Conservation (phyloP, 2,888 invertebrate genomes). For the Neoscelio sp. region DNA sequence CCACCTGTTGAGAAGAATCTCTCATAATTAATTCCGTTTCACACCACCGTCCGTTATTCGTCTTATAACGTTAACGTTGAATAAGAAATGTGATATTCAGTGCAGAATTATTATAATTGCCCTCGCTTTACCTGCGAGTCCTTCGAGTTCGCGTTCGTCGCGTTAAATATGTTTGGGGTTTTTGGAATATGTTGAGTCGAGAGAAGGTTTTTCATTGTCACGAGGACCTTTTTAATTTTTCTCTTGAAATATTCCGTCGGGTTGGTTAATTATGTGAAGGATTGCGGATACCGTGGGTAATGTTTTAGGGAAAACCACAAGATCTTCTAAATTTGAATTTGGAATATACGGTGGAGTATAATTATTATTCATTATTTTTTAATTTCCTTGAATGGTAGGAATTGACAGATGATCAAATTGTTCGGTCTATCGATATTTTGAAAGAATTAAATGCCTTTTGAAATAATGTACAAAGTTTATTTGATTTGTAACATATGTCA, state of each 20-base stretch:
- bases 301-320: conserved; percentile 31
- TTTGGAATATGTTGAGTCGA: conserved; percentile 11
- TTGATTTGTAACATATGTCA: no score
- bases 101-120: conserved; percentile 56
- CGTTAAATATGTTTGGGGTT: neutral
- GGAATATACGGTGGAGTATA: conserved; percentile 33
- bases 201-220: conserved; percentile 56
- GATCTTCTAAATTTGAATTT: conserved; percentile 43
- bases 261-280: conserved; percentile 55
- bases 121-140: conserved; percentile 34
- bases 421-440: no score
- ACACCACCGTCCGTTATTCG: conserved; percentile 76
- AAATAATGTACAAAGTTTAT: no score
- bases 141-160: conserved; percentile 18
- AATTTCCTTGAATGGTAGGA: neutral
- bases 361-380: conserved; percentile 27
- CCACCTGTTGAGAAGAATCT: conserved; percentile 82
- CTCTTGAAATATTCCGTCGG: conserved; percentile 56
- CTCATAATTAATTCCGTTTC: conserved; percentile 83
- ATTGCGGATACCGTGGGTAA: conserved; percentile 36
- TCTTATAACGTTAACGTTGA: conserved; percentile 58
- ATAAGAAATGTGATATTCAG: conserved; percentile 62
- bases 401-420: neutral
- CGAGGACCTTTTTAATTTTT: conserved; percentile 48
- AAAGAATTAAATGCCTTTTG: conserved; percentile 23